These are phyloP conservation scores for Plestiodon gilberti DNA, from an alignment of 2,113 vertebrate species.

Conservation along the genomic window DNA sequence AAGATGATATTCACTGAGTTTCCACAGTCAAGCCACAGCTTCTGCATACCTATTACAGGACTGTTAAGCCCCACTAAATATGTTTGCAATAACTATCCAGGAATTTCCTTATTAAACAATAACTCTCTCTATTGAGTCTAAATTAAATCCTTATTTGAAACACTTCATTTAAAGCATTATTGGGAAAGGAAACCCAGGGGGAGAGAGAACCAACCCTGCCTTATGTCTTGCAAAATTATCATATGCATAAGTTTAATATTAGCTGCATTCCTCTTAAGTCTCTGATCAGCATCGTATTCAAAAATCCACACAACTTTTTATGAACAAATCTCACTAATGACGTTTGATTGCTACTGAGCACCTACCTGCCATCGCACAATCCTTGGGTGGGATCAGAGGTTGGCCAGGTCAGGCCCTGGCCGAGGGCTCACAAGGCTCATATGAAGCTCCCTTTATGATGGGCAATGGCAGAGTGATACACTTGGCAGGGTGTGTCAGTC, in stretches of 20 bases:
- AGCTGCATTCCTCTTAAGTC: conserved; percentile 15
- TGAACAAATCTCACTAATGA: neutral
- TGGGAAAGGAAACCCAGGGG: conserved; percentile 39
- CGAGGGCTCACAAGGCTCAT: too few relatives aligned
- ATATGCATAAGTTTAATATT: conserved; percentile 28
- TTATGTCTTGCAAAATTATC: conserved; percentile 39
- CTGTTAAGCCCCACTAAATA: conserved; percentile 57
- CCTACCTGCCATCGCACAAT: neutral
- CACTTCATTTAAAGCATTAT: conserved; percentile 51
- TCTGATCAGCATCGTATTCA: neutral
- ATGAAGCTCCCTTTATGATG: too few relatives aligned
- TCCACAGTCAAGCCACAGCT: conserved; percentile 43
- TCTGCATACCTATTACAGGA: conserved; percentile 40
- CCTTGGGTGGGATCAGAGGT: neutral
- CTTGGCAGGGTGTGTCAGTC: too few relatives aligned
- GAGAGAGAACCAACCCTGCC: conserved; percentile 29
- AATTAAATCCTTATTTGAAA: conserved; percentile 64
- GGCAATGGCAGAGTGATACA: too few relatives aligned
- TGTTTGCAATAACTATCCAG: conserved; percentile 58
- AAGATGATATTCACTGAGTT: conserved; percentile 49
- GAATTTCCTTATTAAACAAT: conserved; percentile 60
- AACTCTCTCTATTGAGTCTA: conserved; percentile 60
- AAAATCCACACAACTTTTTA: neutral
- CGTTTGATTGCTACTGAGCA: neutral
- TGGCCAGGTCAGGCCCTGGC: too few relatives aligned